phyloP scores from a whole-genome alignment of 2,113 vertebrate genomes.

The Erinaceus europaeus region DNA sequence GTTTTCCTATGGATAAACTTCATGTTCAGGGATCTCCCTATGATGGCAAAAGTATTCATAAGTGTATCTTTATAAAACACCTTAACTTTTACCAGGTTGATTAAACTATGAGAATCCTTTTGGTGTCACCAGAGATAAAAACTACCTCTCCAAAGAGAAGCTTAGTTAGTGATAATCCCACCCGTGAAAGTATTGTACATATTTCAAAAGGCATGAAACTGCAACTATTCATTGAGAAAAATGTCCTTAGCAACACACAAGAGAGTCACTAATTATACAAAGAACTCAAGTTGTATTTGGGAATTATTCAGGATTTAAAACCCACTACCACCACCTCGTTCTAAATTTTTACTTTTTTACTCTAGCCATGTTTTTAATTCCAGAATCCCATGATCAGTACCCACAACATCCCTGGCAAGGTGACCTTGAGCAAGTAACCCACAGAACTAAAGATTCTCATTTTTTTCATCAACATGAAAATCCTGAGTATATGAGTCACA shows the following conservation, averaged over 20 bases:
- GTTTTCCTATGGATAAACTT: background rate
- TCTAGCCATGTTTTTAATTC: background rate
- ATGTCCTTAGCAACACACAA: background rate
- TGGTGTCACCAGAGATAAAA: background rate
- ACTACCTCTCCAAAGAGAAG: background rate
- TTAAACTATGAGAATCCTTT: background rate
- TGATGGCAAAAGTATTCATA: background rate
- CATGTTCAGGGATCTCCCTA: background rate
- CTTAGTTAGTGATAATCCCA: background rate
- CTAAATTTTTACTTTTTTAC: background rate
- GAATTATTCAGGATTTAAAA: background rate
- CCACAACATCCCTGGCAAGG: background rate
- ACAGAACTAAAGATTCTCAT: background rate
- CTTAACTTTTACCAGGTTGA: conserved; percentile 1
- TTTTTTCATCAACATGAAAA: background rate
- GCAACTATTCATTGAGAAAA: background rate
- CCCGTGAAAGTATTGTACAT: background rate
- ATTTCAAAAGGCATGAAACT: background rate
- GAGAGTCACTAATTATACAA: background rate
- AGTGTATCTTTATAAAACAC: background rate
- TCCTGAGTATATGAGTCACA: background rate
- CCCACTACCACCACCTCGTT: background rate
- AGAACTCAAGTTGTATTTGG: background rate
- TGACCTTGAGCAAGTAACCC: background rate
- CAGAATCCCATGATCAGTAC: too few relatives aligned